phyloP scores from a whole-genome alignment of 2,888 invertebrate genomes.

The Tetheella fluctuosa region DNA sequence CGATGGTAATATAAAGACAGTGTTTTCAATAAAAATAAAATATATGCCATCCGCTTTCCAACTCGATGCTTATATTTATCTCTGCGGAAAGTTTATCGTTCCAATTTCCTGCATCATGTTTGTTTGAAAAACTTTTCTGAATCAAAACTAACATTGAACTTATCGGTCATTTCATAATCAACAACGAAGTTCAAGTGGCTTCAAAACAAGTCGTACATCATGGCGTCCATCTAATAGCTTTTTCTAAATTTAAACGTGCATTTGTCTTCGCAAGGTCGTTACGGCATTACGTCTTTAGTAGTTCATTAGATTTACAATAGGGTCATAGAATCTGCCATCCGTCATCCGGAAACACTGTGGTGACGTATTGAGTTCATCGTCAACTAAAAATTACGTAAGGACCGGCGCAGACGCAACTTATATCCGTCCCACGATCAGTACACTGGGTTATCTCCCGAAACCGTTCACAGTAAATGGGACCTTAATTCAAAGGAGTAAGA shows the following conservation, averaged over 20 bases:
- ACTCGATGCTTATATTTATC: slow-evolving; percentile 36
- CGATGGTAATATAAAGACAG: neutral
- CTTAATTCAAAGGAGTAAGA: slow-evolving; percentile 59
- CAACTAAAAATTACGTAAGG: slow-evolving; percentile 78
- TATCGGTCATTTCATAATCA: slow-evolving; percentile 35
- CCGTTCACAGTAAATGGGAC: slow-evolving; percentile 50
- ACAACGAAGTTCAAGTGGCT: slow-evolving; percentile 44
- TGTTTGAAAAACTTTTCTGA: slow-evolving; percentile 26
- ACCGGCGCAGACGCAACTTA: slow-evolving; percentile 75
- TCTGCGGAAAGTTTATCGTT: slow-evolving; percentile 42
- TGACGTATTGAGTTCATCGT: slow-evolving; percentile 81
- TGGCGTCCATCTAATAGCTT: slow-evolving; percentile 45
- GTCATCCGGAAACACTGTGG: slow-evolving; percentile 72
- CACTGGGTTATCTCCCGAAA: slow-evolving; percentile 49
- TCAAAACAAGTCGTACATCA: slow-evolving; percentile 47
- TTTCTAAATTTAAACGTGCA: slow-evolving; percentile 47
- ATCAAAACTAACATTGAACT: slow-evolving; percentile 28
- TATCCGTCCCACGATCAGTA: slow-evolving; percentile 59
- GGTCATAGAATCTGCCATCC: slow-evolving; percentile 57
- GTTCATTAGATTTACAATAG: slow-evolving; percentile 56
- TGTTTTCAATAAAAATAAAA: slow-evolving; percentile 37
- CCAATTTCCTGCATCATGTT: slow-evolving; percentile 39
- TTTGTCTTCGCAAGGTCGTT: slow-evolving; percentile 53
- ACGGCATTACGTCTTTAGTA: slow-evolving; percentile 48
- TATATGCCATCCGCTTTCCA: slow-evolving; percentile 30